Evolutionary conservation across 1,140 invertebrate genomes (phyloP), one percentile per base, ranked within the genome.

Genomic region (Megalonaias nervosa): DNA sequence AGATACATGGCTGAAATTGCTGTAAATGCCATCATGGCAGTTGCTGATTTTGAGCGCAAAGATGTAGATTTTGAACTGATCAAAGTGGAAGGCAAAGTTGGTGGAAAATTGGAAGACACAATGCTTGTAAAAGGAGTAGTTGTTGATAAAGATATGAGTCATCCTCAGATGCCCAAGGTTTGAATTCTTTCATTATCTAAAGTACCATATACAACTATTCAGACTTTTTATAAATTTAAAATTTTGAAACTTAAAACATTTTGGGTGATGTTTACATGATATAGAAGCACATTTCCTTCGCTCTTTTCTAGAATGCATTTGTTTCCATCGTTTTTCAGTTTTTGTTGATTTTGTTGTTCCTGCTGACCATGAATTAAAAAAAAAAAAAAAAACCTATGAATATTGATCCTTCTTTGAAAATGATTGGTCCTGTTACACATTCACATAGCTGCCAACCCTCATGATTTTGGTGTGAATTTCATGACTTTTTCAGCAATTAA

Each of bases 31-130:
- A 96, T 99, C 2, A 92, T 99, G 83, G 94, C 96, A 59, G 97
- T 99, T 3, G 97, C 97, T 56, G 98, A 99, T 91, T 93, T 99
- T 74, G 94, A 97, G 83, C 95, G 96, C 68, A 94, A 94, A 75
- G 99, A 99, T 92, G 98, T 99, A 0, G 99, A 99, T 91, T 99
- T 99, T 92, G 99, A 99, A 90, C 92, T 99, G 70, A 99, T 99
- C 88, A 99, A 99, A 92, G 95, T 99, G 62, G 97, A 99, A 91
- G 97, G 97, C 2, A 99, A 99, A 93, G 97, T 99, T 38, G 99
- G 99, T 71, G 98, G 98, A 13, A 94, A 95, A 79, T 93, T 99
- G 89, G 99, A 99, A 92, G 99, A 99, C 90, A 98, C 98, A 0
- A 94, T 98, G 92, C 92, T 99, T 57, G 97, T 99, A 17, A 96